Base-by-base conservation (phyloP, 1,140 invertebrate species). In the Probaryconus sp. region DNA sequence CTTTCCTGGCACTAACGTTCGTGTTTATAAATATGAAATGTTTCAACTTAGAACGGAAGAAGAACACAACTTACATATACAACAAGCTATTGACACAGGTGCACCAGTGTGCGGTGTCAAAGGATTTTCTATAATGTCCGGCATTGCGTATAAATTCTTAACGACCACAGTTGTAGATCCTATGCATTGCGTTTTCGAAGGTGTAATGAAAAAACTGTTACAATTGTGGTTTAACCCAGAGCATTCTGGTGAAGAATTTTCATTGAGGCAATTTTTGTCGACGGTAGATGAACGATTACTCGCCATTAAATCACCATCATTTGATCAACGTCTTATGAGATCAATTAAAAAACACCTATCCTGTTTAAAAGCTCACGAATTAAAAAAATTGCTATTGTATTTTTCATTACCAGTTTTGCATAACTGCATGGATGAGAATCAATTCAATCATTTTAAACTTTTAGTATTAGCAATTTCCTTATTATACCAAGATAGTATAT, bases 391-490 rank as follows among this genome's bases (percentile, higher is more conserved):
- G 45, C 45, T 55, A 28, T 58, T 56, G 5, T 38, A 58, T 3
- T 67, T 51, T 30, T 60, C 47, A 6, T 11, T 64, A 61, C 20
- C 33, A 1, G 16, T 60, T 17, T 37, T 69, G 14, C 1, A 56
- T 11, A 56, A 67, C 13, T 30, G 56, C 13, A 33, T 70, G 43
- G 3, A 18, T 6, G 33, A 24, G 7, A 10, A 50, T 7, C 70
- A 73, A 63, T 63, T 73, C 0, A 17, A 73, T 31, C 63, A 76
- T 48, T 61, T 69, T 51, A 31, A 65, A 43, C 45, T 72, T 10
- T 16, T 76, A 18, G 67, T 78, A 14, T 10, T 38, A 2, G 64
- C 51, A 1, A 61, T 72, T 7, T 72, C 28, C 5, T 16, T 75
- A 13, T 20, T 77, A 10, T 65, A 5, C 17, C 16, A 63, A 51